Base-by-base conservation (phyloP, 2,797 vertebrate genomes). In the Acanthornis magna region DNA sequence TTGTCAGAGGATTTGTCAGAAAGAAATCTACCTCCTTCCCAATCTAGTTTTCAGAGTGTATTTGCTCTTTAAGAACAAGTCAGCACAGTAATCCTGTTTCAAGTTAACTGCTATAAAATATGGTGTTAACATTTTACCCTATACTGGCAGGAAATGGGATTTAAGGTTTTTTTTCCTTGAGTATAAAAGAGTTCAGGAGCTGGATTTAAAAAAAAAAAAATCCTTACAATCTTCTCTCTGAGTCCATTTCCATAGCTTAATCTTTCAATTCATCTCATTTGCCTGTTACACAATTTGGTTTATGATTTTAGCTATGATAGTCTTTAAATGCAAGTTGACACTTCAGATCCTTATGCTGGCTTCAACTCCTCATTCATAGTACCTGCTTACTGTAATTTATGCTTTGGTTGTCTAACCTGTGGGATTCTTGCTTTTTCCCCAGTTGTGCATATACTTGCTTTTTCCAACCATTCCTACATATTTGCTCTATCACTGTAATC, bases 41-140 rank as follows among this genome's bases (percentile, higher is more conserved):
- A 73, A 25, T 86, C 74, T 60, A 91, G 62, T 57, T 93, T 80
- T 89, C 26, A 93, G 61, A 89, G 63, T 34, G 34, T 57, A 76
- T 88, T 90, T 95, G 55, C 63, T 96, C 43, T 91, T 88, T 71
- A 82, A 90, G 88, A 94, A 88, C 85, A 92, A 96, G 80, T 91
- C 82, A 88, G 91, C 85, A 71, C 63, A 62, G 61, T 88, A 95
- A 86, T 93, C 76, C 67, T 85, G 53, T 88, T 95, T 76, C 74
- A 90, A 2, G 16, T 95, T 81, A 84, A 95, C 70, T 13, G 25
- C 73, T 93, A 15, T 86, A 94, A 96, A 95, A 96, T 95, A 91
- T 1, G 18, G 75, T 81, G 88, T 86, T 91, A 91, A 91, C 76
- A 81, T 96, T 93, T 92, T 91, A 94, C 51, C 62, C 60, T 57